Evolutionary conservation across 1,140 invertebrate genomes (phyloP), one percentile per base, ranked within the genome.

Genomic region (Muscidifurax raptorellus): DNA sequence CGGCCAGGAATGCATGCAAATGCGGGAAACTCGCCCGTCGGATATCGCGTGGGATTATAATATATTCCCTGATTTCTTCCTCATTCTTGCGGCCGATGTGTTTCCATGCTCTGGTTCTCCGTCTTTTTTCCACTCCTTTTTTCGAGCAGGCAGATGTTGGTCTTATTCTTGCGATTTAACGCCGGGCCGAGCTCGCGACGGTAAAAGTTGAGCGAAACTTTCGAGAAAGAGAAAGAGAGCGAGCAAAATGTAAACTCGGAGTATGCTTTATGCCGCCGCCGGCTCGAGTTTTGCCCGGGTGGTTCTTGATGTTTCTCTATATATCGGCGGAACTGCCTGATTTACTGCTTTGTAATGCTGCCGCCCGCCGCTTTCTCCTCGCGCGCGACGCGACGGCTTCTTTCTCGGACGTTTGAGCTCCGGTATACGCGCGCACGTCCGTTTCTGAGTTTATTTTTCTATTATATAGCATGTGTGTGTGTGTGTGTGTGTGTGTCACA

Each of bases 151-250:
- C 72, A 74, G 72, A 74, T 74, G 72, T 74, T 74, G 72, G 72
- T 74, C 36, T 74, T 40, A 74, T 74, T 40, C 72, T 74, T 74
- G n/a, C n/a, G 72, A 74, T 74, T 74, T 74, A 74, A 74, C 72
- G 67, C 59, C 59, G 67, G 27, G 67, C 28, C 67, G n/a, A 25
- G 13, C 67, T 9, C 67, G 67, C 18, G 36, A 7, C 22, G 52
- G 52, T 22, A 6, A 59, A 59, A 59, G 18, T 59, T 59, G 71
- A 15, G 72, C 72, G 30, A 40, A 74, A 40, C 22, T 74, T 74
- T 40, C 66, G 25, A 15, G 25, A 27, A n/a, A 66, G 64, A 66
- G 25, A 25, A 25, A 69, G 27, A 30, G 52, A 59, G 52, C n/a
- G 52, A 59, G 15, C 15, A 59, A 22, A 59, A 59, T 59, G 52